Evolutionary conservation across 2,113 vertebrate species (phyloP).

Genomic region (Melanostigma gelatinosum): DNA sequence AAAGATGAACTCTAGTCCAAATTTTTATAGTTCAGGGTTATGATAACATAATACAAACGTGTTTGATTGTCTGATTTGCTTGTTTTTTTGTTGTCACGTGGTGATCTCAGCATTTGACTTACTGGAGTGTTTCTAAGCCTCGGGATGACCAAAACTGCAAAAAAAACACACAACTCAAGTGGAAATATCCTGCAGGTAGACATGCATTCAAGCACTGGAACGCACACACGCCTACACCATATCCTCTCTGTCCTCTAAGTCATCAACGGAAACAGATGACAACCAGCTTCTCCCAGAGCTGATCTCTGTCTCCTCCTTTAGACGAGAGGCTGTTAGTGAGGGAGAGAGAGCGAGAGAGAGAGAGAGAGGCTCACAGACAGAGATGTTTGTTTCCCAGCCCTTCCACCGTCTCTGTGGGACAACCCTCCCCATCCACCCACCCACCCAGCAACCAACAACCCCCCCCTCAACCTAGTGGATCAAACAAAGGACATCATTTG

Average conservation of each 20-base stretch:
- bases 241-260: constrained; percentile 55
- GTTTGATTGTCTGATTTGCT: not conserved
- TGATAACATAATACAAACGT: not conserved
- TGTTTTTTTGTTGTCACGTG: not conserved
- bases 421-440: constrained; percentile 39
- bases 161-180: not conserved
- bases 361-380: constrained; percentile 53
- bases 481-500: constrained; percentile 85
- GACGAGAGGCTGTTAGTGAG: constrained; percentile 58
- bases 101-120: not conserved
- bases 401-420: constrained; percentile 64
- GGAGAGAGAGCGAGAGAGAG: constrained; percentile 14
- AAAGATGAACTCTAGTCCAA: not conserved
- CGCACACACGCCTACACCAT: constrained; percentile 32
- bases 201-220: constrained; percentile 11
- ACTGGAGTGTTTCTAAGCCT: constrained; percentile 5
- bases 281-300: constrained; percentile 61
- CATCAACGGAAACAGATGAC: constrained; percentile 70
- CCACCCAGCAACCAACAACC: not conserved
- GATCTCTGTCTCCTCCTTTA: constrained; percentile 54
- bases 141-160: not conserved
- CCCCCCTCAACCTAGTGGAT: constrained; percentile 73
- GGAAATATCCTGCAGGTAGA: constrained; percentile 21
- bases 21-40: not conserved
- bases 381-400: constrained; percentile 66